Percentiles rank a stretch among this genome's conserved stretches.
Conservation (phyloP, 2,797 vertebrate species). For the Pangasius mekongensis region DNA sequence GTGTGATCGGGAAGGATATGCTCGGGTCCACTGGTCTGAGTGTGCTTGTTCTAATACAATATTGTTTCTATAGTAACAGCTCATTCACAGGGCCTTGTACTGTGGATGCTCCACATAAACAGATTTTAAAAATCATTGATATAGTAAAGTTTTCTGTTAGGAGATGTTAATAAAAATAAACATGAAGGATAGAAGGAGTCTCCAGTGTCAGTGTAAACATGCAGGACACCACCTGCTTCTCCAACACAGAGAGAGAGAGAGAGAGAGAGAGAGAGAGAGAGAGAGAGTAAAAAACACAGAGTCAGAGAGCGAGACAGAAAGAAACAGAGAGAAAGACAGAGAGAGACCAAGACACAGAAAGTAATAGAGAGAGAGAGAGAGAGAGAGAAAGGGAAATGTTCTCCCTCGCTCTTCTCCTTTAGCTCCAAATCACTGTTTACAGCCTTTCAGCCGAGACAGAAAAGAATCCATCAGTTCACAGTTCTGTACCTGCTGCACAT, state of each 20-base stretch:
- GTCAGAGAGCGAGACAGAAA: background rate
- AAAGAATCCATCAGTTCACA: constrained; percentile 42
- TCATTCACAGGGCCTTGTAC: background rate
- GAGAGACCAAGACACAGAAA: background rate
- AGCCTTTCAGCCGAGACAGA: constrained; percentile 36
- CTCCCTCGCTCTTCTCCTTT: constrained; percentile 21
- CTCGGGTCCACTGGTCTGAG: background rate
- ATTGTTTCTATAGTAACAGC: background rate
- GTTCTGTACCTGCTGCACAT: constrained; percentile 31
- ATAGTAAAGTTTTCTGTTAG: background rate
- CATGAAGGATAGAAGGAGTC: background rate
- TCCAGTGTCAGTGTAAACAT: background rate
- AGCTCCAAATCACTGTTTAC: constrained; percentile 39
- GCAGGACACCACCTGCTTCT: background rate
- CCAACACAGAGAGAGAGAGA: background rate
- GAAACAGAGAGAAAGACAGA: background rate
- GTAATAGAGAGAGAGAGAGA: background rate
- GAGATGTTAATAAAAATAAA: background rate
- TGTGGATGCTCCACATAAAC: background rate
- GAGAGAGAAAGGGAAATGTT: background rate
- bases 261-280: background rate
- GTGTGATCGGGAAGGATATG: background rate
- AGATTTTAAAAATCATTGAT: background rate
- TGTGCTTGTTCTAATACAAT: background rate
- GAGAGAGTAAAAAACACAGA: background rate